Percentiles rank a stretch among this genome's conserved stretches.
phyloP scores from a whole-genome alignment of 2,113 vertebrate species.

The Elanus axillaris region DNA sequence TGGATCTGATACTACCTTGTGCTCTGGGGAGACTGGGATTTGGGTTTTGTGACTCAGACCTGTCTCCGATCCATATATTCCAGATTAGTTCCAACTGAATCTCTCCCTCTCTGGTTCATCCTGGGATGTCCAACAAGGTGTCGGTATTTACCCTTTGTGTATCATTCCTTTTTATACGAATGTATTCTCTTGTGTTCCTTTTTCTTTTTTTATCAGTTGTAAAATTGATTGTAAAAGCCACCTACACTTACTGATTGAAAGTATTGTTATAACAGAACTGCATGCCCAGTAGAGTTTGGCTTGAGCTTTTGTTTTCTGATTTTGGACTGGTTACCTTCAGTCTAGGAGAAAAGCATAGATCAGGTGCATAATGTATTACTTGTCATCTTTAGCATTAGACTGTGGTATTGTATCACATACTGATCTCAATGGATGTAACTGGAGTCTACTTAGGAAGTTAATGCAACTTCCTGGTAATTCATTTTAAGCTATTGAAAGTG shows the following conservation, averaged over 20 bases:
- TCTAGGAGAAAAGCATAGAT: slow-evolving; percentile 21
- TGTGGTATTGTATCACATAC: slow-evolving; percentile 40
- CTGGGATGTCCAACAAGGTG: neutral
- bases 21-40: neutral
- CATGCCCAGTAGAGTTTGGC: slow-evolving; percentile 50
- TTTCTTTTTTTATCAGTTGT: slow-evolving; percentile 4
- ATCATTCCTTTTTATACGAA: slow-evolving; percentile 63
- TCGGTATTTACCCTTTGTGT: slow-evolving; percentile 28
- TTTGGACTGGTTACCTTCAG: neutral
- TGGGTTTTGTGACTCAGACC: neutral
- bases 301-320: slow-evolving; percentile 31
- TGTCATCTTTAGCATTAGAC: slow-evolving; percentile 46
- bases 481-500: slow-evolving; percentile 62
- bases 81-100: neutral
- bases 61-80: neutral
- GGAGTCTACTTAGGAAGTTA: slow-evolving; percentile 23
- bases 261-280: slow-evolving; percentile 59
- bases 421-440: slow-evolving; percentile 27
- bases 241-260: slow-evolving; percentile 50
- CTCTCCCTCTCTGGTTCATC: neutral
- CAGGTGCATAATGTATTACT: slow-evolving; percentile 35
- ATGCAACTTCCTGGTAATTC: slow-evolving; percentile 13
- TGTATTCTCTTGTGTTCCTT: slow-evolving; percentile 52
- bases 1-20: neutral
- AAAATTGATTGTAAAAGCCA: slow-evolving; percentile 59